Base-by-base conservation (phyloP, 2,888 invertebrate species). In the Diaprepes abbreviatus region DNA sequence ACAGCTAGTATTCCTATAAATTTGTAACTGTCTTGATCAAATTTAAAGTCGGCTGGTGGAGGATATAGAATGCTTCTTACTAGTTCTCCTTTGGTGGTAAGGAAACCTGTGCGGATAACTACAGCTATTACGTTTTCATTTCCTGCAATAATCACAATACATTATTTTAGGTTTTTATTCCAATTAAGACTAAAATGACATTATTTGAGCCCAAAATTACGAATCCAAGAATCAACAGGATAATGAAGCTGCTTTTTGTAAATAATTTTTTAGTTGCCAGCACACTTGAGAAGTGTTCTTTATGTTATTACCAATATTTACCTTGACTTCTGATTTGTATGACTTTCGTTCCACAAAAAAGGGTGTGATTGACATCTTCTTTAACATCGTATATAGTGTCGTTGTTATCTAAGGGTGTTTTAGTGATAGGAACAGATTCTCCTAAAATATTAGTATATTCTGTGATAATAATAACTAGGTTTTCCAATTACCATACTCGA, bases 41-140 rank as follows among this genome's bases (percentile, higher is more conserved):
- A 97, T 84, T 96, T 96, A 86, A 97, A 97, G 83, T 97, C 97
- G 0, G 96, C 94, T 0, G 97, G 97, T 35, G 96, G 95, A 0
- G 98, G 98, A 83, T 95, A 97, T 77, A 98, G 86, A 74, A 98
- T 98, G 24, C 97, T 95, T 16, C 97, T 89, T 0, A 98, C 95
- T 4, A 98, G 85, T 73, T 83, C 81, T 0, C 93, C 94, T 83
- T 99, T 99, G 69, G 94, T 92, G 0, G 98, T 98, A 77, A 91
- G 89, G 85, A 95, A 97, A 0, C 97, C 94, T 0, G 95, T 94
- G 65, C 94, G 89, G 10, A 94, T 90, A 0, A 95, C 93, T 33
- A 94, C 87, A 0, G 94, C 94, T 65, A 77, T 66, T 3, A 83
- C 80, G 54, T 74, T 75, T 19, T 66, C 66, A 16, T 72, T 69